phyloP scores from a whole-genome alignment of 1,140 invertebrate genomes.

The Protaetia brevitarsis region DNA sequence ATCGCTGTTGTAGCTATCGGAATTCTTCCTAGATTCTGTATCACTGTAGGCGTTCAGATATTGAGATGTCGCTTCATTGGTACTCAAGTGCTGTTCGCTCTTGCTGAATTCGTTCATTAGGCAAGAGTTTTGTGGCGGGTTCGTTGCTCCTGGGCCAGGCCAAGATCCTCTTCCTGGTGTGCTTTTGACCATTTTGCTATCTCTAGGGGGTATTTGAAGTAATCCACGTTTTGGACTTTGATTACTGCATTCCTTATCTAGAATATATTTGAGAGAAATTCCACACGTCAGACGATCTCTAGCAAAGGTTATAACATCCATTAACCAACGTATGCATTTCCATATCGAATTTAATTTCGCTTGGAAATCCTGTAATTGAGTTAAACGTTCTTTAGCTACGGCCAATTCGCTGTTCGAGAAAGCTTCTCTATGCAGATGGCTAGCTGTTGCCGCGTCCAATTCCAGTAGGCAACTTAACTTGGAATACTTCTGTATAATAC shows the following conservation, averaged over 20 bases:
- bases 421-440: constrained; percentile 88
- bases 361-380: constrained; percentile 78
- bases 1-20: constrained; percentile 57
- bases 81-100: constrained; percentile 74
- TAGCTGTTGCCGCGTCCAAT: constrained; percentile 85
- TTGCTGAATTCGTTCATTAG: constrained; percentile 74
- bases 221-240: constrained; percentile 49
- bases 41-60: constrained; percentile 53
- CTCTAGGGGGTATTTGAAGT: constrained; percentile 67
- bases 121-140: constrained; percentile 47
- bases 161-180: constrained; percentile 75
- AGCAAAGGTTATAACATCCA: constrained; percentile 90
- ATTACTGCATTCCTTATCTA: constrained; percentile 49
- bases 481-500: constrained; percentile 84
- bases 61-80: constrained; percentile 53
- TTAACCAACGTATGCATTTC: constrained; percentile 92
- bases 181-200: constrained; percentile 71
- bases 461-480: constrained; percentile 89
- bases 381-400: constrained; percentile 78
- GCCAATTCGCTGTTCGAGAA: constrained; percentile 86
- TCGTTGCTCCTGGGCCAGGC: constrained; percentile 71
- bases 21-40: constrained; percentile 59
- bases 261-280: constrained; percentile 49
- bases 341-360: constrained; percentile 78
- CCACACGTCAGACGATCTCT: constrained; percentile 63